phyloP scores from a whole-genome alignment of 2,888 invertebrate genomes.

The Drosophila meridionalis region DNA sequence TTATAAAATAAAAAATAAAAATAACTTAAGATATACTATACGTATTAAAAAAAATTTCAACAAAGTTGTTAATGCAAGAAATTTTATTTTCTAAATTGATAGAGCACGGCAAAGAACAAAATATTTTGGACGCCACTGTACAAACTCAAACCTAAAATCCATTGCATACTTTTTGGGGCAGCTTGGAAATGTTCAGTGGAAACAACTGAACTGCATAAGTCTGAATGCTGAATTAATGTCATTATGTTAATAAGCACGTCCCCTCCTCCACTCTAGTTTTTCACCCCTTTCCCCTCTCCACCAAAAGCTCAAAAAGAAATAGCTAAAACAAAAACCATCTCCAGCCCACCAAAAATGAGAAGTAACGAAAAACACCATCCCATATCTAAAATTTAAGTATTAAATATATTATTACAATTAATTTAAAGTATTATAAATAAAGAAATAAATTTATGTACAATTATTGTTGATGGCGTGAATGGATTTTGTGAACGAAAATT shows the following conservation, averaged over 20 bases:
- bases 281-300: neutral
- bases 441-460: constrained; percentile 29
- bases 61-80: neutral
- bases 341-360: constrained; percentile 36
- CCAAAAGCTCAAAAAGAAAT: neutral
- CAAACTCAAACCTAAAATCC: neutral
- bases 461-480: constrained; percentile 49
- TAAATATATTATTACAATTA: constrained; percentile 54
- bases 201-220: neutral
- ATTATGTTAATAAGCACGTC: constrained; percentile 9
- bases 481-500: constrained; percentile 56
- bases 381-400: constrained; percentile 61
- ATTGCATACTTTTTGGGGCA: constrained; percentile 52
- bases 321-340: neutral
- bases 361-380: constrained; percentile 8
- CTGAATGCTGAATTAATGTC: neutral
- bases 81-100: neutral
- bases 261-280: constrained; percentile 4
- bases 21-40: neutral
- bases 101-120: neutral
- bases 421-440: constrained; percentile 31
- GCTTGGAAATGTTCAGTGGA: constrained; percentile 35
- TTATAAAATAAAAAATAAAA: neutral
- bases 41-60: neutral
- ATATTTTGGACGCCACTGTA: constrained; percentile 37